Conservation (phyloP, 1,140 invertebrate genomes). For the Sarcophaga bullata region DNA sequence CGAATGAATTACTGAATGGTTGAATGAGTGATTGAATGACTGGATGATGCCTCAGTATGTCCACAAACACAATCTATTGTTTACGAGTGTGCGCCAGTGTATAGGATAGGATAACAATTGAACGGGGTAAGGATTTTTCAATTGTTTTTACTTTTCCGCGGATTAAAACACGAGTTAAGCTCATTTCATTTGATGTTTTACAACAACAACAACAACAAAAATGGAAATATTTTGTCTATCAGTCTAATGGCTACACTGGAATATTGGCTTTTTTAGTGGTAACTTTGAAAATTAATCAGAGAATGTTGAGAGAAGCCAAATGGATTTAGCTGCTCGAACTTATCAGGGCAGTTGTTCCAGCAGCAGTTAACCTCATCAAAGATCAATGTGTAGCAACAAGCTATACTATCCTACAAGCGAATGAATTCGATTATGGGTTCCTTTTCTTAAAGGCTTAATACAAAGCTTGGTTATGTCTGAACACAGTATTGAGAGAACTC, state of each 20-base stretch:
- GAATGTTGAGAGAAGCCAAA: too few relatives aligned
- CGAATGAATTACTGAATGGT: background rate
- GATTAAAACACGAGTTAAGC: background rate
- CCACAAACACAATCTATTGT: background rate
- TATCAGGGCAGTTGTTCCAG: too few relatives aligned
- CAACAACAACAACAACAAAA: background rate
- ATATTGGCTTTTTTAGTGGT: too few relatives aligned
- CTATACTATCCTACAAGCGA: too few relatives aligned
- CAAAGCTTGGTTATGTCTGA: too few relatives aligned
- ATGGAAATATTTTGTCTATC: background rate
- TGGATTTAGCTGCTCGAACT: too few relatives aligned
- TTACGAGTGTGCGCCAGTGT: background rate
- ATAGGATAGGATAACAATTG: background rate
- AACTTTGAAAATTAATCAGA: too few relatives aligned
- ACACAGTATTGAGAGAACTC: too few relatives aligned
- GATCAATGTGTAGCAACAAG: too few relatives aligned
- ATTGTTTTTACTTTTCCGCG: background rate
- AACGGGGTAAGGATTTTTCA: background rate
- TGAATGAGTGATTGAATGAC: background rate
- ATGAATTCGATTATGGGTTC: too few relatives aligned
- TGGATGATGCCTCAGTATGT: background rate
- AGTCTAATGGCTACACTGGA: background rate
- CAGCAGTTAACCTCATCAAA: too few relatives aligned
- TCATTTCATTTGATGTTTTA: slow-evolving; percentile 15
- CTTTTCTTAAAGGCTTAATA: too few relatives aligned